A percentile compares a stretch with the other conserved stretches of the same genome.
Conservation (phyloP, 2,113 vertebrate genomes). For the Pedionomus torquatus region DNA sequence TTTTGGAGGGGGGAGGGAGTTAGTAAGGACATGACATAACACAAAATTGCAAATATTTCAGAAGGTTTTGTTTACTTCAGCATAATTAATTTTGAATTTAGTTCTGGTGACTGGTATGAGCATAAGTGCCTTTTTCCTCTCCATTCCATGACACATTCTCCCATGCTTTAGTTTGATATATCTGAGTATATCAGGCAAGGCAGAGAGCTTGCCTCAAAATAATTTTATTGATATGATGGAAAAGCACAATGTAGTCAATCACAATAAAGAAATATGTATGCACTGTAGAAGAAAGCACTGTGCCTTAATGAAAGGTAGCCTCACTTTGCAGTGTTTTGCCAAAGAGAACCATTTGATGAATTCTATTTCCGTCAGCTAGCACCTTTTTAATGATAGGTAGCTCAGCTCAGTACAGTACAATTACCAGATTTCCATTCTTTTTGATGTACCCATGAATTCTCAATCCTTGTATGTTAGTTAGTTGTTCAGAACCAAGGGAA, state of each 20-base stretch:
- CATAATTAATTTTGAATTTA: not conserved
- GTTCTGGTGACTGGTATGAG: not conserved
- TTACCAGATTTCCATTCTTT: slow-evolving; percentile 33
- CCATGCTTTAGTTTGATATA: not conserved
- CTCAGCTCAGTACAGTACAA: slow-evolving; percentile 29
- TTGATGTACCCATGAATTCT: slow-evolving; percentile 61
- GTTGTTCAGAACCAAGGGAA: slow-evolving; percentile 68
- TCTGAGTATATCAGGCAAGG: not conserved
- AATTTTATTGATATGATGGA: not conserved
- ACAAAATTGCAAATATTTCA: not conserved
- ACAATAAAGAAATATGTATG: not conserved
- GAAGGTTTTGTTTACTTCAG: not conserved
- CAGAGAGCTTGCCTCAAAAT: not conserved
- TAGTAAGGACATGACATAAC: not conserved
- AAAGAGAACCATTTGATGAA: not conserved
- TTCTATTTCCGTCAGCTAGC: slow-evolving; percentile 19
- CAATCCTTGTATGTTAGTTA: slow-evolving; percentile 54
- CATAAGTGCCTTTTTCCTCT: not conserved
- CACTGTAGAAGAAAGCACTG: not conserved
- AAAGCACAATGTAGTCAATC: not conserved
- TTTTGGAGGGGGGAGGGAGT: not conserved
- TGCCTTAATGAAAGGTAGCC: not conserved
- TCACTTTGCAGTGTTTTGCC: not conserved
- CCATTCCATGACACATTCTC: not conserved
- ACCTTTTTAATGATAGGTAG: slow-evolving; percentile 33